Percentiles rank a stretch among this genome's conserved stretches.
These are phyloP conservation scores for Limonius californicus DNA, from an alignment of 1,140 invertebrate genomes.

Conservation along the genomic window DNA sequence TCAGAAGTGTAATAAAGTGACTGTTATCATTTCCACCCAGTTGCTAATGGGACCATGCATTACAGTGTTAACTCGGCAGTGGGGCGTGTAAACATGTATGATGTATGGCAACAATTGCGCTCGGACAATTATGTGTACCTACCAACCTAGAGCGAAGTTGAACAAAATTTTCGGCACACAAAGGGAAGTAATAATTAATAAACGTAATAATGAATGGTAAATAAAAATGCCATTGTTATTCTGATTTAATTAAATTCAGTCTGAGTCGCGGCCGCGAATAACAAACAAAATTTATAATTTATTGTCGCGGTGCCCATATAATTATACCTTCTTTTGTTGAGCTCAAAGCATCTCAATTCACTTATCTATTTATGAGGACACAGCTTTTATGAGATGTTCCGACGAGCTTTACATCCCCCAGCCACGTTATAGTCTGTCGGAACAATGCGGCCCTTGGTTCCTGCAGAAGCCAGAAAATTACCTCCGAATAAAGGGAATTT, in stretches of 20 bases:
- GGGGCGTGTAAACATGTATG: slow-evolving; percentile 30
- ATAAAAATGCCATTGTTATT: background rate
- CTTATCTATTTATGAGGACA: too few species aligned
- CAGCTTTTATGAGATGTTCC: too few species aligned
- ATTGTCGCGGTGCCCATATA: slow-evolving; percentile 13
- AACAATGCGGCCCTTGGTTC: too few species aligned
- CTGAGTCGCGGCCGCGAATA: background rate
- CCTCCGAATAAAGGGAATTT: too few species aligned
- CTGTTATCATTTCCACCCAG: slow-evolving; percentile 40
- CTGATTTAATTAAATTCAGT: background rate
- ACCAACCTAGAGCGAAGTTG: background rate
- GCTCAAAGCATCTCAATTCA: too few species aligned
- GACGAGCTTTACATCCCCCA: too few species aligned
- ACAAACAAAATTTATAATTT: slow-evolving; percentile 22
- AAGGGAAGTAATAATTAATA: background rate
- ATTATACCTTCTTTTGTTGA: slow-evolving; percentile 14
- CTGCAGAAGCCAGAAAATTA: too few species aligned
- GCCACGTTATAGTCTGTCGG: too few species aligned
- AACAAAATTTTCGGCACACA: background rate
- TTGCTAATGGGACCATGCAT: slow-evolving; percentile 38
- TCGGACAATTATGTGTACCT: slow-evolving; percentile 9
- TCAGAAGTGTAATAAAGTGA: slow-evolving; percentile 34
- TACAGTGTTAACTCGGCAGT: slow-evolving; percentile 28
- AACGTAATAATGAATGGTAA: background rate
- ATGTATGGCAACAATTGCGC: slow-evolving; percentile 16